Base-by-base conservation (phyloP, 2,888 invertebrate species). In the Hypercompe scribonia region DNA sequence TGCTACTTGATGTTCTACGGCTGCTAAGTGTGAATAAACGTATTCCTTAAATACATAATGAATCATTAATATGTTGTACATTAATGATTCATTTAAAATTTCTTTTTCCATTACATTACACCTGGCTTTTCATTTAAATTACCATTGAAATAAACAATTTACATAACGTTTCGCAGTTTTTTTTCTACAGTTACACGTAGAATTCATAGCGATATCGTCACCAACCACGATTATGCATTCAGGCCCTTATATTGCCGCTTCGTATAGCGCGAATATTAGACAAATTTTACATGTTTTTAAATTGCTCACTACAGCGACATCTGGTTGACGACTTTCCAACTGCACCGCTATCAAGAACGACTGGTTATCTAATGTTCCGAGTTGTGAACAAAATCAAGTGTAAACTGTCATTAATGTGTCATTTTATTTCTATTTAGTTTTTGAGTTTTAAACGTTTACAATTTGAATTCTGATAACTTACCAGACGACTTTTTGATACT, bases 261-360 rank as follows among this genome's bases (percentile, higher is more conserved):
- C 34, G 28, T n/a, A 24, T 24, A 54, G 69, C 15, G 61, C 42
- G 61, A 63, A 67, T 70, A 74, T 70, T 73, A 50, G 67, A 73
- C 66, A 70, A 67, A 70, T 67, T 73, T 74, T 70, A 74, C 39
- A 68, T 63, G n/a, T 33, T 33, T 31, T 67, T 67, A 70, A 67
- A 70, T 70, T 67, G 66, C 65, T 46, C 70, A 63, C 36, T 54
- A 28, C 64, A n/a, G 64, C 33, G 74, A 67, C 70, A 70, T 67
- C 73, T 74, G 73, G 34, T 11, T 46, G 61, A 66, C 42, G 63
- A 31, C 24, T 72, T 67, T 34, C 42, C 42, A 64, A 64, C 63
- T 64, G 64, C 68, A 68, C 34, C 8, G 13, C 50, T 54, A 36
- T 50, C 66, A 33, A 61, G 28, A 11, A 39, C n/a, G 33, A 34